Conservation (phyloP, 1,140 invertebrate genomes). For the Pteromalus puparum region DNA sequence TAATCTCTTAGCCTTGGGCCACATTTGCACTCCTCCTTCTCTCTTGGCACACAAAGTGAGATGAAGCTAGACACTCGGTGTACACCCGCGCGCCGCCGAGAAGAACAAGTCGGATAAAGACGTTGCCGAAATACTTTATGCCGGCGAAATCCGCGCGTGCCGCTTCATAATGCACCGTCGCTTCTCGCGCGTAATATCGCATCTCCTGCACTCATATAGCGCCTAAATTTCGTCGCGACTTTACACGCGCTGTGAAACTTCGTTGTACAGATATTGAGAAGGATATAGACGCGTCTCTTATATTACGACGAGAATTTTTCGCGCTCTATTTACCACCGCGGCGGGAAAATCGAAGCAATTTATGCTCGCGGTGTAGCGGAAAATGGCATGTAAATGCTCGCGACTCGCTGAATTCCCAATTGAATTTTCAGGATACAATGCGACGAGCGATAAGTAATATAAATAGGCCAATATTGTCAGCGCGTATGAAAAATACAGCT, state of each 20-base stretch:
- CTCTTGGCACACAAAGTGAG: neutral
- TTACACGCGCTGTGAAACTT: neutral
- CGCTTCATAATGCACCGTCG: neutral
- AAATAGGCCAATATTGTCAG: neutral
- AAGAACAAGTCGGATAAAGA: neutral
- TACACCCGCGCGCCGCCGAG: neutral
- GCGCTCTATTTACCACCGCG: neutral
- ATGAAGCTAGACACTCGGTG: neutral
- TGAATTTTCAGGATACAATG: neutral
- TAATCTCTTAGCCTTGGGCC: constrained; percentile 35
- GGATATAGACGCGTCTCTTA: too few species aligned
- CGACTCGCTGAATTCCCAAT: neutral
- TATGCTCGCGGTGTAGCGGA: neutral
- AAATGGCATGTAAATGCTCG: neutral
- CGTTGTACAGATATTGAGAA: neutral
- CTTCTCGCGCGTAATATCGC: neutral
- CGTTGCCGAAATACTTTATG: constrained; percentile 12
- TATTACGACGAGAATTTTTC: neutral
- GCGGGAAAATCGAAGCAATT: neutral
- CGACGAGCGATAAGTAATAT: neutral
- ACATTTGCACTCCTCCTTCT: constrained; percentile 8
- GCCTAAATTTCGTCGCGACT: too few species aligned
- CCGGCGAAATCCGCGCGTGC: neutral
- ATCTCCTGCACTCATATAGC: too few species aligned
- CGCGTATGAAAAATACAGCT: neutral